Percentiles rank a stretch among this genome's conserved stretches.
phyloP scores from a whole-genome alignment of 2,113 vertebrate species.

The Phocoena sinus region DNA sequence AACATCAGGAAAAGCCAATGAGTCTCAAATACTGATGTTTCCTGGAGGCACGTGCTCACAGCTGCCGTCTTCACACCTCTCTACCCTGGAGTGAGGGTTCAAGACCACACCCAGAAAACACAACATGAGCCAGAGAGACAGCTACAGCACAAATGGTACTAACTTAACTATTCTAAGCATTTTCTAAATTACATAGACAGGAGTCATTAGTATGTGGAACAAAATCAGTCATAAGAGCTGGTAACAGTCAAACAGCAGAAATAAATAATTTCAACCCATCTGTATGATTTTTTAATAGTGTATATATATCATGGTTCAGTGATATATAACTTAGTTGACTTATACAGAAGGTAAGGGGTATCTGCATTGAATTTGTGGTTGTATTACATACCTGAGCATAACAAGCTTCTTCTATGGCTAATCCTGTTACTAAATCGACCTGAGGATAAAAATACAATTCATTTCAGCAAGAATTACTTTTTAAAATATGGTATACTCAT shows the following conservation, averaged over 20 bases:
- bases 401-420: slow-evolving; percentile 98
- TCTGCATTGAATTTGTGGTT: rapidly evolving
- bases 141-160: rapidly evolving
- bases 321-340: not conserved
- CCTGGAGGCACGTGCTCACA: rapidly evolving
- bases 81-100: not conserved
- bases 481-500: not conserved
- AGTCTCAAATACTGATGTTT: not conserved
- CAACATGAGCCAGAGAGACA: not conserved
- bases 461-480: slow-evolving; percentile 5
- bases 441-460: slow-evolving; percentile 70
- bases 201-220: not conserved
- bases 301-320: not conserved
- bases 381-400: slow-evolving; percentile 92
- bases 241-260: not conserved
- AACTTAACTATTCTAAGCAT: not conserved
- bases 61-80: too few species aligned
- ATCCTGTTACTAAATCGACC: slow-evolving; percentile 95
- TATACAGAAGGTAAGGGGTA: not conserved
- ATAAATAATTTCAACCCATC: not conserved
- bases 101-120: not conserved
- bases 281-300: not conserved
- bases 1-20: not conserved
- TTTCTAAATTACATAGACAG: not conserved
- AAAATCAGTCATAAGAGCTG: not conserved